These are phyloP conservation scores for Ormyrus nitidulus DNA, from an alignment of 2,888 invertebrate genomes.

Conservation along the genomic window DNA sequence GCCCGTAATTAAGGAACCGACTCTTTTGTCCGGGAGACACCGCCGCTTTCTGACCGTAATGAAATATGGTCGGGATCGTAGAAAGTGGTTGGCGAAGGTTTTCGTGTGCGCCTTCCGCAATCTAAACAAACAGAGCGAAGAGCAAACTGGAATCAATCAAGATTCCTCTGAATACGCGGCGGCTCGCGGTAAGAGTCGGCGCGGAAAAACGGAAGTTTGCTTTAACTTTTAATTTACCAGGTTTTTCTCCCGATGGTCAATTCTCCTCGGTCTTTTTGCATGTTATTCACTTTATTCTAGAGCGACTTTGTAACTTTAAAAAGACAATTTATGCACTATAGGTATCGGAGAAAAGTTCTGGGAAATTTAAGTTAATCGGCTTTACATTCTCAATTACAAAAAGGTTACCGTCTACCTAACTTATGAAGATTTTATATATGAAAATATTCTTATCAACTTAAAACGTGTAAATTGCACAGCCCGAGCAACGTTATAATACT, in stretches of 20 bases:
- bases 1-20: constrained; percentile 41
- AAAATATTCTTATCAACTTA: no score
- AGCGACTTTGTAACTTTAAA: no score
- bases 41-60: constrained; percentile 19
- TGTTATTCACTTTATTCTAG: no score
- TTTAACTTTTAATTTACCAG: constrained; percentile 32
- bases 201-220: not conserved
- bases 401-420: no score
- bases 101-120: not conserved
- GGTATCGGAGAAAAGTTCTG: no score
- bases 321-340: no score
- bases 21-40: constrained; percentile 23
- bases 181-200: constrained; percentile 24
- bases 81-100: constrained; percentile 19
- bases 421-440: no score
- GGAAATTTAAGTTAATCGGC: no score
- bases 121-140: constrained; percentile 35
- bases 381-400: no score
- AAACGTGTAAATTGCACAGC: no score
- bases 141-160: constrained; percentile 6
- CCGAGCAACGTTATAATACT: no score
- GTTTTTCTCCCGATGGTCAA: constrained; percentile 27
- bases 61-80: constrained; percentile 28
- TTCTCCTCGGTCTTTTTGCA: not conserved
- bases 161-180: constrained; percentile 16